Conservation (phyloP, 2,797 vertebrate species). For the Acanthurus leucopareius region DNA sequence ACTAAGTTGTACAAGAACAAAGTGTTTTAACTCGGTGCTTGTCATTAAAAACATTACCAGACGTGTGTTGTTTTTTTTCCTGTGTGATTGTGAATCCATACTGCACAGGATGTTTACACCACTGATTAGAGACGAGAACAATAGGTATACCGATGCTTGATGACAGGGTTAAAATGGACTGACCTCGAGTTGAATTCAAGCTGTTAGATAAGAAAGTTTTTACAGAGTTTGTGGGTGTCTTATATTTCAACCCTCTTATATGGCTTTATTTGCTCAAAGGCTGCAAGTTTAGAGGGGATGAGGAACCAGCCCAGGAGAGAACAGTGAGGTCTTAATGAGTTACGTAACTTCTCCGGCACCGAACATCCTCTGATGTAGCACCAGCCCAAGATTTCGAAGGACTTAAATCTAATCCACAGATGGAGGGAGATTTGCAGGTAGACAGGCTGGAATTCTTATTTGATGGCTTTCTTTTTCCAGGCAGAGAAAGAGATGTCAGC, state of each 20-base stretch:
- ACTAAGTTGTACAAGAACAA: constrained; percentile 3
- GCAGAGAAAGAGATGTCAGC: constrained; percentile 69
- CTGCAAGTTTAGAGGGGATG: constrained; percentile 81
- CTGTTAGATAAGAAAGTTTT: constrained; percentile 77
- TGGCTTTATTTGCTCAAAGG: constrained; percentile 85
- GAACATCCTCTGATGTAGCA: constrained; percentile 86
- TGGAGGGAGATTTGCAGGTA: constrained; percentile 86
- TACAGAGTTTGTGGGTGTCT: constrained; percentile 78
- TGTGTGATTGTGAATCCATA: constrained; percentile 35
- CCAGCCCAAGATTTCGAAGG: constrained; percentile 83
- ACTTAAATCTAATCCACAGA: constrained; percentile 87
- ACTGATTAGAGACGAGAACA: constrained; percentile 66
- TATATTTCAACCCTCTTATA: constrained; percentile 80
- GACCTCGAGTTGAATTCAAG: constrained; percentile 71
- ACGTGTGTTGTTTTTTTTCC: constrained; percentile 29
- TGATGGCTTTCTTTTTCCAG: constrained; percentile 85
- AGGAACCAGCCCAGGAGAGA: constrained; percentile 76
- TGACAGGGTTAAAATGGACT: constrained; percentile 70
- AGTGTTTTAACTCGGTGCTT: background rate
- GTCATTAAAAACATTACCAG: constrained; percentile 23
- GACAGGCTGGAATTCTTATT: constrained; percentile 84
- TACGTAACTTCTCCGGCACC: constrained; percentile 83
- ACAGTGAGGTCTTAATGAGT: constrained; percentile 85
- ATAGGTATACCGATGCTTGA: constrained; percentile 60
- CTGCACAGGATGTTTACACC: constrained; percentile 35